Percentiles rank a stretch among this genome's conserved stretches.
Evolutionary conservation across 1,140 invertebrate species (phyloP).

Genomic region (Ceratitis capitata): DNA sequence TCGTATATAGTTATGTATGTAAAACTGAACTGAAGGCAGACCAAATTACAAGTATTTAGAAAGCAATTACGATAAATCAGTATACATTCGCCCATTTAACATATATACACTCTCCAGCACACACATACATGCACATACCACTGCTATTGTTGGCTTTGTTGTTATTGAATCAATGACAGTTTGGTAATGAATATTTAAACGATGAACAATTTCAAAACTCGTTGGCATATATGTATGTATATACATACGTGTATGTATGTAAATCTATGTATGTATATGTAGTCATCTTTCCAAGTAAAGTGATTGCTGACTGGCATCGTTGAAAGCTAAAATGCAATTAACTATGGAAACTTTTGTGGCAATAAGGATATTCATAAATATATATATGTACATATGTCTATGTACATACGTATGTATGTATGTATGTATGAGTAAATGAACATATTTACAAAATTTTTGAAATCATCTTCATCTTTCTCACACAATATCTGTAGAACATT

Average conservation of each 20-base stretch:
- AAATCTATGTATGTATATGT: not conserved
- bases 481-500: not conserved
- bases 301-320: not conserved
- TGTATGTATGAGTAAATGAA: no score
- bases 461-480: not conserved
- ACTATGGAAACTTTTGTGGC: not conserved
- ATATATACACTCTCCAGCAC: not conserved
- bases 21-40: no score
- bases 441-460: not conserved
- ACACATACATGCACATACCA: not conserved
- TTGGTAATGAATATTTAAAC: slow-evolving; percentile 36
- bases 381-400: not conserved
- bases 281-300: not conserved
- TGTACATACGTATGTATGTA: not conserved
- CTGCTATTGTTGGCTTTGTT: not conserved
- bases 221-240: not conserved
- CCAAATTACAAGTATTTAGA: slow-evolving; percentile 15
- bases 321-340: not conserved
- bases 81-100: not conserved
- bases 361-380: not conserved
- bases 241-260: not conserved
- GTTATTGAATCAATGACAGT: slow-evolving; percentile 22
- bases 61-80: slow-evolving; percentile 28
- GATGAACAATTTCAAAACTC: not conserved
- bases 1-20: no score